Conservation (phyloP, 2,113 vertebrate species). For the Chaenocephalus aceratus region DNA sequence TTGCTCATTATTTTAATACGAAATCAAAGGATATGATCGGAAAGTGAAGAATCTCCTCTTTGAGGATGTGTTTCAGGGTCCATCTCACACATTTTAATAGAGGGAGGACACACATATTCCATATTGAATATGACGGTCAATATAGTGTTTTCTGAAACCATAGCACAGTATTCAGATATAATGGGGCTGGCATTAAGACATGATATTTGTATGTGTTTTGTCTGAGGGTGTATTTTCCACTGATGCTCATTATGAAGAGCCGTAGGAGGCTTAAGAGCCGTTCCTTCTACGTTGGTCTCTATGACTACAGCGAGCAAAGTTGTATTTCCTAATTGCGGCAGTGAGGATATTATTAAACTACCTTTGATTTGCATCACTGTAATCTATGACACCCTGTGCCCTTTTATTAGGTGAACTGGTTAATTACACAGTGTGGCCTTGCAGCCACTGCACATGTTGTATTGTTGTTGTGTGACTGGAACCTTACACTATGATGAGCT, state of each 20-base stretch:
- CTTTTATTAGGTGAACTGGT: constrained; percentile 35
- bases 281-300: constrained; percentile 33
- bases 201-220: neutral
- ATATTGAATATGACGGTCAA: neutral
- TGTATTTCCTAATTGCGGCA: constrained; percentile 54
- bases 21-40: too few relatives aligned
- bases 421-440: constrained; percentile 48
- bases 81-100: too few relatives aligned
- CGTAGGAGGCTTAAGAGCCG: constrained; percentile 16
- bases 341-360: constrained; percentile 55
- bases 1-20: too few relatives aligned
- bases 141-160: neutral
- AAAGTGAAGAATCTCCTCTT: too few relatives aligned
- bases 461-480: constrained; percentile 18
- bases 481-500: constrained; percentile 4
- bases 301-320: constrained; percentile 46
- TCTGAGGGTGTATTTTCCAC: neutral
- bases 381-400: constrained; percentile 56
- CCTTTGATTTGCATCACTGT: constrained; percentile 48
- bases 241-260: constrained; percentile 24
- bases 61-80: too few relatives aligned
- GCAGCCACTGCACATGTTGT: constrained; percentile 1
- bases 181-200: neutral
- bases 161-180: neutral
- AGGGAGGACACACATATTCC: too few relatives aligned